phyloP scores from a whole-genome alignment of 2,888 invertebrate genomes.

The Prostheceraeus crozeri region DNA sequence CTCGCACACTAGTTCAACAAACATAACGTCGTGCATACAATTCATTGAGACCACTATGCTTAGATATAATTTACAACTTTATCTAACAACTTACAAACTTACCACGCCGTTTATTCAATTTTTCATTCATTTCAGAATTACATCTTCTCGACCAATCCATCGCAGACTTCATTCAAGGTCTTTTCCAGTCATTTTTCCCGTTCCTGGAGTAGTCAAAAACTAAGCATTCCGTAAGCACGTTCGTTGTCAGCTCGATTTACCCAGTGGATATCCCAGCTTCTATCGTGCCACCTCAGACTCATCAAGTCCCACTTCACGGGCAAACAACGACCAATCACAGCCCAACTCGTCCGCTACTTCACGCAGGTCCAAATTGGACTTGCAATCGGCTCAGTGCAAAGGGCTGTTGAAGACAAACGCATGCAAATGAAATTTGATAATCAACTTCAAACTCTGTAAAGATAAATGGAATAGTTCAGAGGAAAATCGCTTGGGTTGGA shows the following conservation, averaged over 20 bases:
- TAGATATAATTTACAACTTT: too few species aligned
- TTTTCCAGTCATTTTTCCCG: constrained; percentile 59
- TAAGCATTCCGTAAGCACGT: constrained; percentile 1
- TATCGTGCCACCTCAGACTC: constrained; percentile 68
- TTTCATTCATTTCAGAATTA: constrained; percentile 70
- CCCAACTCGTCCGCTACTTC: constrained; percentile 36
- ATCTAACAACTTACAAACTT: too few species aligned
- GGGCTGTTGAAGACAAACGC: constrained; percentile 10
- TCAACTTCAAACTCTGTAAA: too few species aligned
- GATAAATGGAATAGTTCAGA: too few species aligned
- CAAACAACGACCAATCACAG: constrained; percentile 59
- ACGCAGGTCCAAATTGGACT: constrained; percentile 34
- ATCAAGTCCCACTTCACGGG: constrained; percentile 74
- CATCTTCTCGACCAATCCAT: constrained; percentile 79
- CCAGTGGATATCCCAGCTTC: constrained; percentile 2
- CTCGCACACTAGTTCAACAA: too few species aligned
- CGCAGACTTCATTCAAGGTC: constrained; percentile 74
- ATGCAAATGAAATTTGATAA: too few species aligned
- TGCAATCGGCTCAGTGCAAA: constrained; percentile 33
- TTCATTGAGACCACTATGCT: too few species aligned
- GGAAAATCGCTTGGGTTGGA: neutral
- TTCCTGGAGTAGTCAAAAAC: constrained; percentile 23
- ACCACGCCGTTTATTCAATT: constrained; percentile 69
- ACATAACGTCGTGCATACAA: too few species aligned
- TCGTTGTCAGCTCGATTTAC: constrained; percentile 20